Evolutionary conservation across 2,113 vertebrate genomes (phyloP).

Genomic region (Lagenorhynchus albirostris): DNA sequence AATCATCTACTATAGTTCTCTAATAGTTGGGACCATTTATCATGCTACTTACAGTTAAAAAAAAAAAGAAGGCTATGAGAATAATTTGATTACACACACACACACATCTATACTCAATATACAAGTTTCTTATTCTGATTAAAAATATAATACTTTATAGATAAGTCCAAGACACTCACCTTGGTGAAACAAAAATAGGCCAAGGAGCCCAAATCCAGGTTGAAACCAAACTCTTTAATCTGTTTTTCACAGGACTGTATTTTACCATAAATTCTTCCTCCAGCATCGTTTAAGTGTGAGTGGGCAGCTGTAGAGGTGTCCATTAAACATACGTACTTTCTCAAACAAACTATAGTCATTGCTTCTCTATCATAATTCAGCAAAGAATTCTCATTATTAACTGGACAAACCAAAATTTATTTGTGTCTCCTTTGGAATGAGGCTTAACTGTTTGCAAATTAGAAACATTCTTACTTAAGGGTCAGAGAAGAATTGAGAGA

Average conservation of each 20-base stretch:
- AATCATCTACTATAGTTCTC: background rate
- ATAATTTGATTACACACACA: background rate
- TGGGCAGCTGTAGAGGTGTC: no score
- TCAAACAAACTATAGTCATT: background rate
- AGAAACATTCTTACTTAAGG: background rate
- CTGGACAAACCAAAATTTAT: background rate
- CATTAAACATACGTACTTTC: background rate
- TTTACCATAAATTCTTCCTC: background rate
- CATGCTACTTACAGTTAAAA: background rate
- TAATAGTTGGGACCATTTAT: background rate
- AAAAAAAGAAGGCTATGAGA: background rate
- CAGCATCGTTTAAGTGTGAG: background rate
- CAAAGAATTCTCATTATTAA: slow-evolving; percentile 13
- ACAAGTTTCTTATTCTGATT: background rate
- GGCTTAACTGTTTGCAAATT: background rate
- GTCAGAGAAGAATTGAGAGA: background rate
- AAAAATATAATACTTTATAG: background rate
- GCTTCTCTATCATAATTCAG: background rate
- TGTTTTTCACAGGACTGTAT: background rate
- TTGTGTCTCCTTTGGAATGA: background rate
- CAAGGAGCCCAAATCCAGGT: background rate
- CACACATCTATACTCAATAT: rapidly evolving
- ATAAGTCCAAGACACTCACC: background rate
- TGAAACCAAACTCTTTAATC: background rate
- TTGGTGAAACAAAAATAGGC: background rate